phyloP scores from a whole-genome alignment of 2,797 vertebrate genomes.

The Lithobates pipiens region DNA sequence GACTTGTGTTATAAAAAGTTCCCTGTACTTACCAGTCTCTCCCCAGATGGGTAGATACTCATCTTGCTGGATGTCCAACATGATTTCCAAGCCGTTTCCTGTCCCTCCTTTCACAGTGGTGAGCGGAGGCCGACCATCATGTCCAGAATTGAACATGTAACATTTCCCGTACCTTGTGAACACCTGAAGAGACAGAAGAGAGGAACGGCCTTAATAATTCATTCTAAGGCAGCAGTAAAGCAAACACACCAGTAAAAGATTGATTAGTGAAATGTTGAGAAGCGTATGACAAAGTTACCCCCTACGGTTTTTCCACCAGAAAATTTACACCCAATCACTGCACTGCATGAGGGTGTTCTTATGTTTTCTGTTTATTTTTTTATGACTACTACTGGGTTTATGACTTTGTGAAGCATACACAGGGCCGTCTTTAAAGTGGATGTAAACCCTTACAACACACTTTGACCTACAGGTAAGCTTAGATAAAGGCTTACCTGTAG shows the following conservation, averaged over 20 bases:
- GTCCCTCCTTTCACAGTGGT: slow-evolving; percentile 97
- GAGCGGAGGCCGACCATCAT: slow-evolving; percentile 91
- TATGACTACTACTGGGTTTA: too few relatives aligned
- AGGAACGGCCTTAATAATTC: slow-evolving; percentile 38
- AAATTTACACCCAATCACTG: neutral
- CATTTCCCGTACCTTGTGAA: slow-evolving; percentile 98
- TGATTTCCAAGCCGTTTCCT: slow-evolving; percentile 96
- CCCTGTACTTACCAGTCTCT: slow-evolving; percentile 84
- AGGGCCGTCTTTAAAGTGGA: too few relatives aligned
- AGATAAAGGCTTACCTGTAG: too few relatives aligned
- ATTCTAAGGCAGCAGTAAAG: slow-evolving; percentile 6
- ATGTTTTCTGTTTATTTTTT: neutral
- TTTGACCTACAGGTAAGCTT: too few relatives aligned
- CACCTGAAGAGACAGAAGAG: slow-evolving; percentile 77
- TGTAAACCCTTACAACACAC: too few relatives aligned
- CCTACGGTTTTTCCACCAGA: neutral
- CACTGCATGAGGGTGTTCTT: neutral
- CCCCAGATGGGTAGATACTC: slow-evolving; percentile 98
- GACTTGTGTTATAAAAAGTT: neutral
- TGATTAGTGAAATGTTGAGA: neutral
- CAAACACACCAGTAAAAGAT: slow-evolving; percentile 1
- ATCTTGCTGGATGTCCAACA: slow-evolving; percentile 98
- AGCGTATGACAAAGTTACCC: neutral
- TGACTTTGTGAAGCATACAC: too few relatives aligned
- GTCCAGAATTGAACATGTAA: slow-evolving; percentile 97